A percentile compares a stretch with the other conserved stretches of the same genome.
Conservation (phyloP, 2,797 vertebrate genomes). For the Mareca penelope region DNA sequence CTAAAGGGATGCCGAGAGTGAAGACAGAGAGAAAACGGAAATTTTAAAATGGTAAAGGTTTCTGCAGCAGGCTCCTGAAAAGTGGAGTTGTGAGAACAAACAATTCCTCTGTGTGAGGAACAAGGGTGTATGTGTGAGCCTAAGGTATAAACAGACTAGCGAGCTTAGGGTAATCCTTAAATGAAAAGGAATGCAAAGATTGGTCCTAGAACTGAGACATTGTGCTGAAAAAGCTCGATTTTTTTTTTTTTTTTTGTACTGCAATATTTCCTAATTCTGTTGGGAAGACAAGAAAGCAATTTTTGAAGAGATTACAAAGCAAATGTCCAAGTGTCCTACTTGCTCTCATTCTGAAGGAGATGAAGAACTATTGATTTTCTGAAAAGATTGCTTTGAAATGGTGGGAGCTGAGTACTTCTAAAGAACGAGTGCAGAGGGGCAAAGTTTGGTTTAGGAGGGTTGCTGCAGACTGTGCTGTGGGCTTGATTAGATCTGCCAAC, state of each 20-base stretch:
- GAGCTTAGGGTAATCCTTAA: constrained; percentile 41
- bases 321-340: constrained; percentile 67
- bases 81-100: not conserved
- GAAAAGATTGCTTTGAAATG: constrained; percentile 73
- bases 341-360: constrained; percentile 68
- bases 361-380: constrained; percentile 74
- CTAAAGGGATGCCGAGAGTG: not conserved
- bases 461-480: constrained; percentile 12
- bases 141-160: constrained; percentile 40
- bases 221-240: not conserved
- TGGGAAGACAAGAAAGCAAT: constrained; percentile 71
- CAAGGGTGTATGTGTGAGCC: not conserved
- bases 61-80: not conserved
- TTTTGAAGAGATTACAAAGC: constrained; percentile 72
- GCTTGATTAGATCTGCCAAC: constrained; percentile 65
- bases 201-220: not conserved
- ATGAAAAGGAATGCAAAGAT: constrained; percentile 39
- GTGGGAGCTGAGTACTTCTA: constrained; percentile 60
- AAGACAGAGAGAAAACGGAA: not conserved
- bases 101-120: constrained; percentile 16
- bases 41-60: not conserved
- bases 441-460: constrained; percentile 43
- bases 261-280: constrained; percentile 68
- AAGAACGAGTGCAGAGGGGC: constrained; percentile 50
- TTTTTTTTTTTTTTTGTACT: not conserved